Conservation (phyloP, 2,113 vertebrate genomes). For the Calidris pygmaea region DNA sequence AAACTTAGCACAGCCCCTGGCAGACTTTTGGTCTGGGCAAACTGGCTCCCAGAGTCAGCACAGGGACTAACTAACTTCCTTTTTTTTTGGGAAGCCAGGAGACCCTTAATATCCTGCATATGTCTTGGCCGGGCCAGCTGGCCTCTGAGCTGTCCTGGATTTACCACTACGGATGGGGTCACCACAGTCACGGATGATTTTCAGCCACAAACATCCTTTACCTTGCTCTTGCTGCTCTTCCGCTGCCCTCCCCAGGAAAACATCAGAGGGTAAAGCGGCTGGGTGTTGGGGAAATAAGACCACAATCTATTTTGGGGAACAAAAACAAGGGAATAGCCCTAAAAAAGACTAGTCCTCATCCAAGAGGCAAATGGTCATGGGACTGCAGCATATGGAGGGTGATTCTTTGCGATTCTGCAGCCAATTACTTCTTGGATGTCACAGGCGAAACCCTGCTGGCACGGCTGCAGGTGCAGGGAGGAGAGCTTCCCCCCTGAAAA, state of each 20-base stretch:
- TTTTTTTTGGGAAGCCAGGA: not conserved
- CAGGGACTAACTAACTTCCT: not conserved
- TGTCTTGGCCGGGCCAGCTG: not conserved
- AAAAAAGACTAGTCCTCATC: not conserved
- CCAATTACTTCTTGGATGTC: slow-evolving; percentile 36
- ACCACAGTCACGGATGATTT: not conserved
- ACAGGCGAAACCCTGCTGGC: not conserved
- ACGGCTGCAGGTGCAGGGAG: fast-evolving
- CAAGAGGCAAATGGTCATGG: not conserved
- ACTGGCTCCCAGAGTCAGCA: not conserved
- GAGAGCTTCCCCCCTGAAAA: not conserved
- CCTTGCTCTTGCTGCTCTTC: not conserved
- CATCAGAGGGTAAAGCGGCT: fast-evolving
- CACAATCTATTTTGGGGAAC: not conserved
- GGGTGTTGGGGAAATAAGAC: not conserved
- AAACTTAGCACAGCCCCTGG: not conserved
- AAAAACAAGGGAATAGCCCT: not conserved
- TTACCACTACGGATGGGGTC: not conserved
- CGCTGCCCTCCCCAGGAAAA: not conserved
- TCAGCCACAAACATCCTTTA: not conserved
- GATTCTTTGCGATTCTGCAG: slow-evolving; percentile 15
- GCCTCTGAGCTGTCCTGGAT: not conserved
- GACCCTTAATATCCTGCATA: not conserved
- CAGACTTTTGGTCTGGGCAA: not conserved
- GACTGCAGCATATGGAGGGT: slow-evolving; percentile 36